Percentiles rank a stretch among this genome's conserved stretches.
These are phyloP conservation scores for Calyptomena viridis DNA, from an alignment of 2,113 vertebrate species.

Conservation along the genomic window DNA sequence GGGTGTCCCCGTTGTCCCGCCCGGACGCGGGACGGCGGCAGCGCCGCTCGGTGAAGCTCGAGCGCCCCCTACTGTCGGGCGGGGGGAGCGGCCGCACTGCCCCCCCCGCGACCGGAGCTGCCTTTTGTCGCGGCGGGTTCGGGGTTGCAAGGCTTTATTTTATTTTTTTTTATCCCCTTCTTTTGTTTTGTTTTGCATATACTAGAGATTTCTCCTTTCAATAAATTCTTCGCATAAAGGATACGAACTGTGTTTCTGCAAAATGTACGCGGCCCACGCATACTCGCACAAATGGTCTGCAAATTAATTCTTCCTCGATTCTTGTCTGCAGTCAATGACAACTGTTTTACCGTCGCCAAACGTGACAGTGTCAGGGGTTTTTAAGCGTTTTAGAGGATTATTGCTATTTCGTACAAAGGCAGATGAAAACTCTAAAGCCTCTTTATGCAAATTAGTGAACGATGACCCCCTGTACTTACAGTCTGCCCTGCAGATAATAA, in stretches of 20 bases:
- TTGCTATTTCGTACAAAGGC: background rate
- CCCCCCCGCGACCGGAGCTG: background rate
- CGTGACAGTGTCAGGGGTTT: background rate
- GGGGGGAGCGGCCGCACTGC: background rate
- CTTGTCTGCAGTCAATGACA: background rate
- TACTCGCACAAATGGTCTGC: background rate
- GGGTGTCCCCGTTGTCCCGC: background rate
- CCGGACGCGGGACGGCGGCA: background rate
- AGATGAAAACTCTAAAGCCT: background rate
- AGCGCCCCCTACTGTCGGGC: constrained; percentile 86
- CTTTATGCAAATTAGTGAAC: constrained; percentile 17
- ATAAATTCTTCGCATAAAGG: background rate
- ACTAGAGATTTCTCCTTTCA: background rate
- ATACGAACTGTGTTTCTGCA: background rate
- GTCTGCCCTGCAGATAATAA: background rate
- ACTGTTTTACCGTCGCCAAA: background rate
- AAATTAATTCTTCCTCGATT: background rate
- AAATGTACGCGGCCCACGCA: accelerated
- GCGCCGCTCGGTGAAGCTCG: constrained; percentile 71
- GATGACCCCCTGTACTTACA: background rate
- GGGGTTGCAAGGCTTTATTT: background rate
- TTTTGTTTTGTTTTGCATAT: background rate
- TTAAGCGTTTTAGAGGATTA: background rate
- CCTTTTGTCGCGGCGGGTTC: background rate
- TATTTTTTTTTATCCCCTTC: background rate